Percentiles rank a stretch among this genome's conserved stretches.
phyloP scores from a whole-genome alignment of 2,888 invertebrate genomes.

The Protonemura montana region DNA sequence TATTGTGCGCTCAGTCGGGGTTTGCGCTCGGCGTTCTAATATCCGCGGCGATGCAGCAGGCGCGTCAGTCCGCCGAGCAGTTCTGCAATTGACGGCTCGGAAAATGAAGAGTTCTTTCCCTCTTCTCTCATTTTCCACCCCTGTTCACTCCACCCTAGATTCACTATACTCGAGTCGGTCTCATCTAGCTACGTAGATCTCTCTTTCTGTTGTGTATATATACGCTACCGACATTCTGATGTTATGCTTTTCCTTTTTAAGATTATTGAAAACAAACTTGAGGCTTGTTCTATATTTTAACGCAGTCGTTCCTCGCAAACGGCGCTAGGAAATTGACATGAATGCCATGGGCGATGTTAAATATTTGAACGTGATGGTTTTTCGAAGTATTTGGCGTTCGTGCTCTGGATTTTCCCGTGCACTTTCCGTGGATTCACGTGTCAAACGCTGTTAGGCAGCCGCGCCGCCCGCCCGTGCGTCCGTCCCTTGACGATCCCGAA shows the following conservation, averaged over 20 bases:
- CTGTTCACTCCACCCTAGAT: constrained; percentile 31
- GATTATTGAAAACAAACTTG: constrained; percentile 7
- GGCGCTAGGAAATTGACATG: constrained; percentile 13
- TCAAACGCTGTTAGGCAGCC: not conserved
- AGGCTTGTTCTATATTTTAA: constrained; percentile 9
- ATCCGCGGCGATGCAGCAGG: constrained; percentile 33
- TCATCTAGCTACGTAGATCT: constrained; percentile 19
- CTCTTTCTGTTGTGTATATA: not conserved
- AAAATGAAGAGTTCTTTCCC: constrained; percentile 49
- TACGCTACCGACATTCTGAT: not conserved
- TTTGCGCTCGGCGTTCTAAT: constrained; percentile 39
- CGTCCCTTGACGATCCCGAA: not conserved
- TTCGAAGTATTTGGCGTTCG: not conserved
- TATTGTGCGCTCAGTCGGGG: not conserved
- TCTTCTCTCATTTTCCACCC: constrained; percentile 42
- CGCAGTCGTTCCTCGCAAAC: not conserved
- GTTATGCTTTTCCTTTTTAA: not conserved
- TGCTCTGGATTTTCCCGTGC: not conserved
- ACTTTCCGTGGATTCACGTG: not conserved
- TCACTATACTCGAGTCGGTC: not conserved
- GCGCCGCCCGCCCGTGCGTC: too few species aligned
- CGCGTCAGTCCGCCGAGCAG: constrained; percentile 48
- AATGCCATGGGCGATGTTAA: constrained; percentile 13
- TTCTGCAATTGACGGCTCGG: constrained; percentile 52
- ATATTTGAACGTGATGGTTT: constrained; percentile 22